Evolutionary conservation across 2,888 invertebrate genomes (phyloP).

Genomic region (Eristalis tenax): DNA sequence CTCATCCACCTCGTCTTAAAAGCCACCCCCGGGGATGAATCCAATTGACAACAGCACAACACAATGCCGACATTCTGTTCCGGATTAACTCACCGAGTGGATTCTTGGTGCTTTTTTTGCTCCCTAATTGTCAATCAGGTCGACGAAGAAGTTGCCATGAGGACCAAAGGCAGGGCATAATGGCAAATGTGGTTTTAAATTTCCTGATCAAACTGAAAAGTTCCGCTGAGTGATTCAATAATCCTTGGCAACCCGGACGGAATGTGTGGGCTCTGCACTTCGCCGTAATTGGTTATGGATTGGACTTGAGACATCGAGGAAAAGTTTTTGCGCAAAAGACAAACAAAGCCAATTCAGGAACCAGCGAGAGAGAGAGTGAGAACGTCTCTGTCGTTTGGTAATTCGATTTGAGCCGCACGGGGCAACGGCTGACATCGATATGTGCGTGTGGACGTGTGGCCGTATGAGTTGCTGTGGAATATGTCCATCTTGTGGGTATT

Average conservation of each 20-base stretch:
- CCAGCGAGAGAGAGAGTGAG: background rate
- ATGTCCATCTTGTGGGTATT: conserved; percentile 1
- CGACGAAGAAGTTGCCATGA: conserved; percentile 34
- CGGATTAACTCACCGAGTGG: conserved; percentile 48
- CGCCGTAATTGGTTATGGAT: conserved; percentile 68
- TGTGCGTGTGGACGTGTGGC: conserved; percentile 13
- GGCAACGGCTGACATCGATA: conserved; percentile 58
- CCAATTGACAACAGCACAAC: conserved; percentile 30
- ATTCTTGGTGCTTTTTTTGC: conserved; percentile 8
- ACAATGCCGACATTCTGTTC: conserved; percentile 47
- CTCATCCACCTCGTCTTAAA: background rate
- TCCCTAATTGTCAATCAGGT: conserved; percentile 66
- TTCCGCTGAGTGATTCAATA: conserved; percentile 48
- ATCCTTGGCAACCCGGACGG: conserved; percentile 56
- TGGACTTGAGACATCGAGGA: conserved; percentile 50
- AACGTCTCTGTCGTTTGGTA: conserved; percentile 39
- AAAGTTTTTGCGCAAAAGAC: conserved; percentile 47
- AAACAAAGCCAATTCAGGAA: conserved; percentile 58
- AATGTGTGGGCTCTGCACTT: conserved; percentile 13
- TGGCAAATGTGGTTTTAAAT: conserved; percentile 71
- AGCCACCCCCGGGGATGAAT: conserved; percentile 12
- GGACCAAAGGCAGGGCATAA: conserved; percentile 21
- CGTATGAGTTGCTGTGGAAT: background rate
- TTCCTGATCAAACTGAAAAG: conserved; percentile 67
- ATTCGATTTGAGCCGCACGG: conserved; percentile 57